Base-by-base conservation (phyloP, 1,140 invertebrate genomes). In the Leptinotarsa texana region DNA sequence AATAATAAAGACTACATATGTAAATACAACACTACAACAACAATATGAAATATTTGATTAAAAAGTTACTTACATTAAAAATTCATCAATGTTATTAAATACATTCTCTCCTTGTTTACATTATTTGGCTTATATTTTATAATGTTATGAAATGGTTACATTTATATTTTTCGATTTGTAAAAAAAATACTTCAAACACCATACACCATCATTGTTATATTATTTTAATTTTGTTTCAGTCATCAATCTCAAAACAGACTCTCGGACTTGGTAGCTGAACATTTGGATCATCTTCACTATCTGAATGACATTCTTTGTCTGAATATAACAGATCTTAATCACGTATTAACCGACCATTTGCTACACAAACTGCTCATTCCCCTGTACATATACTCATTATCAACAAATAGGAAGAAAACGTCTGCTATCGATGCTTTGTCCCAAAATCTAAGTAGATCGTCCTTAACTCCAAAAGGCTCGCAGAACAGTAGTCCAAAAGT, bases 201-300 rank as follows among this genome's bases (percentile, higher is more conserved):
- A 11, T 33, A 33, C 2, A 33, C 6, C 33, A 33, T 33, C 33
- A 42, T 69, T 73, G 13, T 49, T 42, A 11, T 11, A 42, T 42
- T 42, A 33, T 33, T 42, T 57, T 57, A n/a, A 21, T 69, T 66
- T 62, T 76, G 78, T 90, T 90, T 61, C 86, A 95, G 90, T 85
- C 96, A 97, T 85, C 95, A 96, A 88, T 97, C 90, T 84, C 95
- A 92, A 86, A 96, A 92, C 86, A 93, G 96, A 83, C 87, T 99
- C 57, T 91, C 96, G 17, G 97, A 98, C 86, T 88, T 99, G 67
- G 97, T 99, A 3, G 97, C 97, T 0, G 97, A 99, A 88, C 97
- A 99, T 86, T 88, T 99, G 62, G 98, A 99, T 86, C 96, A 99
- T 86, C 87, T 99, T 15, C 98, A 99, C 87, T 99, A 99, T 86